A percentile compares a stretch with the other conserved stretches of the same genome.
phyloP scores from a whole-genome alignment of 2,888 invertebrate species.

The Lycaena phlaeas region DNA sequence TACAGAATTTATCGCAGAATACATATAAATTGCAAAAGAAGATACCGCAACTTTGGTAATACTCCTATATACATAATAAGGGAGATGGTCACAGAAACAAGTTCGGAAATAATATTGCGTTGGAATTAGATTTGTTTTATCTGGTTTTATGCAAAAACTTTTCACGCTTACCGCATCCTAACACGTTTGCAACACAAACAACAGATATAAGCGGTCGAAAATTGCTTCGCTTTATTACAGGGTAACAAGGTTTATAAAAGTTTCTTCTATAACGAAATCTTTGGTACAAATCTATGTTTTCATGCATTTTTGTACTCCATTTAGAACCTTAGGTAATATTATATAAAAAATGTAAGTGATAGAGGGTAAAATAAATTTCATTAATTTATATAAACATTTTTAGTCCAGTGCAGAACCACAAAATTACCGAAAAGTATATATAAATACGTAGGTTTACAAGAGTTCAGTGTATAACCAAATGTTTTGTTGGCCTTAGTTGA shows the following conservation, averaged over 20 bases:
- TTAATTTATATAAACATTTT: no score
- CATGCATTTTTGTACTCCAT: not conserved
- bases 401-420: no score
- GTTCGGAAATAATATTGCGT: constrained; percentile 22
- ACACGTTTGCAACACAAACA: constrained; percentile 31
- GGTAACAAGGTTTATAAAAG: constrained; percentile 24
- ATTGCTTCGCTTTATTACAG: constrained; percentile 31
- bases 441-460: no score
- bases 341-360: no score
- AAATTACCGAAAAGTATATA: no score
- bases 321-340: no score
- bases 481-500: no score
- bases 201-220: constrained; percentile 32
- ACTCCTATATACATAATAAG: constrained; percentile 14
- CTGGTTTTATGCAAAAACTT: constrained; percentile 25
- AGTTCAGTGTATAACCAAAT: no score
- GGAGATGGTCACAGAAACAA: constrained; percentile 18
- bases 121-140: constrained; percentile 32
- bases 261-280: constrained; percentile 29
- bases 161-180: constrained; percentile 21
- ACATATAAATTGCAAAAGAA: no score
- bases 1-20: no score
- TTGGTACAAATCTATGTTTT: constrained; percentile 25
- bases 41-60: constrained; percentile 8
- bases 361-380: no score